phyloP scores from a whole-genome alignment of 1,140 invertebrate genomes.

The Bradynema listronoti region DNA sequence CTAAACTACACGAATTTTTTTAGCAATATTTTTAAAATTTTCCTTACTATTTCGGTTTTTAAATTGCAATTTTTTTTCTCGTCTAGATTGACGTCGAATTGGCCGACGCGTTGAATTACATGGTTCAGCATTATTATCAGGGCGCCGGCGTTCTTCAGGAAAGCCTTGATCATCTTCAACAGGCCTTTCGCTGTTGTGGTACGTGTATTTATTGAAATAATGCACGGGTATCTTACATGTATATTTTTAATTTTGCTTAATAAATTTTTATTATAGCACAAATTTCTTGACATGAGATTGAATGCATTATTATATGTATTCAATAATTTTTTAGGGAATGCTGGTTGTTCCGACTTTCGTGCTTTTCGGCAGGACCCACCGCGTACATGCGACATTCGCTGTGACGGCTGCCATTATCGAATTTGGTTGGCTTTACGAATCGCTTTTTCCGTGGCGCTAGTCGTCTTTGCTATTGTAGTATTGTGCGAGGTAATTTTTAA shows the following conservation, averaged over 20 bases:
- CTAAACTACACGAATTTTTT: too few relatives aligned
- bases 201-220: constrained; percentile 17
- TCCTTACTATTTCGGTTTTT: too few relatives aligned
- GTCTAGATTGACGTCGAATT: constrained; percentile 54
- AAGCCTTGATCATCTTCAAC: constrained; percentile 49
- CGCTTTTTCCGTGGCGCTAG: constrained; percentile 45
- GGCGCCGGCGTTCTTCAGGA: constrained; percentile 54
- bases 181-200: constrained; percentile 57
- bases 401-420: constrained; percentile 56
- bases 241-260: not conserved
- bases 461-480: constrained; percentile 44
- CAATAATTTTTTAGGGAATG: constrained; percentile 44
- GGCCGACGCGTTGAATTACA: constrained; percentile 56
- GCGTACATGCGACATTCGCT: constrained; percentile 54
- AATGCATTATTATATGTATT: too few relatives aligned
- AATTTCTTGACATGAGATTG: too few relatives aligned
- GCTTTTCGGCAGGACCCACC: constrained; percentile 55
- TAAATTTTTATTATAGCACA: not conserved
- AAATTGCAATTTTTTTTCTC: constrained; percentile 13
- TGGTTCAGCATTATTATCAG: constrained; percentile 58
- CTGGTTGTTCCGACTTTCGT: constrained; percentile 55
- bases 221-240: not conserved
- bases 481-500: constrained; percentile 35
- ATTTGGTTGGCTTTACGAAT: constrained; percentile 44
- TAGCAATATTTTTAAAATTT: too few relatives aligned